Evolutionary conservation across 1,140 invertebrate genomes (phyloP), one percentile per base, ranked within the genome.

Genomic region (Brachionus manjavacas): DNA sequence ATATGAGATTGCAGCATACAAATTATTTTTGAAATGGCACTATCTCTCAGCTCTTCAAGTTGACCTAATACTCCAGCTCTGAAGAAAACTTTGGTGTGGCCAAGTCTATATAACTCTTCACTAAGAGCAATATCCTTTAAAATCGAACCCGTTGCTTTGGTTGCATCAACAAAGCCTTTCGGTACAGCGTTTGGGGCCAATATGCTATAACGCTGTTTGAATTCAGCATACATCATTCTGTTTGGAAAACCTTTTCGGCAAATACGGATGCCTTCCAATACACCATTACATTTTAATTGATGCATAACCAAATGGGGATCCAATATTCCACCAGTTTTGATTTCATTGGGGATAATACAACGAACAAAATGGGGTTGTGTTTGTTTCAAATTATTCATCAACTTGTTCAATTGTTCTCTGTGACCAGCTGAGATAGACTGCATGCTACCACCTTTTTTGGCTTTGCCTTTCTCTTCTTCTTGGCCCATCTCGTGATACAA

Each of bases 261-360:
- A 92, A 99, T 99, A 96, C 98, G 96, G 92, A 99, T 99, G 92
- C 98, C 98, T 94, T 99, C 98, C 93, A 99, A 94, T 92, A 99
- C 98, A 96, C 98, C 98, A 93, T 99, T 99, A 94, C 98, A 99
- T 86, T 97, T 98, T 87, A 99, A 92, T 92, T 99, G 98, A 91
- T 99, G 90, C 31, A 91, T 95, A 70, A 99, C 98, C 91, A 99
- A 93, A 89, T 96, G 95, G 85, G 98, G 96, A 91, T 99, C 98
- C 90, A 99, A 98, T 84, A 99, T 92, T 92, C 97, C 93, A 88
- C 96, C 92, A 88, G 95, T 93, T 92, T 99, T 99, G 92, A 95
- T 92, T 91, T 99, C 96, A 89, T 99, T 99, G 91, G 97, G 97
- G 91, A 99, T 98, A 92, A 99, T 98, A 92, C 97, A 99, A 94